A percentile compares a stretch with the other conserved stretches of the same genome.
Conservation (phyloP, 2,888 invertebrate genomes). For the Patella depressa region DNA sequence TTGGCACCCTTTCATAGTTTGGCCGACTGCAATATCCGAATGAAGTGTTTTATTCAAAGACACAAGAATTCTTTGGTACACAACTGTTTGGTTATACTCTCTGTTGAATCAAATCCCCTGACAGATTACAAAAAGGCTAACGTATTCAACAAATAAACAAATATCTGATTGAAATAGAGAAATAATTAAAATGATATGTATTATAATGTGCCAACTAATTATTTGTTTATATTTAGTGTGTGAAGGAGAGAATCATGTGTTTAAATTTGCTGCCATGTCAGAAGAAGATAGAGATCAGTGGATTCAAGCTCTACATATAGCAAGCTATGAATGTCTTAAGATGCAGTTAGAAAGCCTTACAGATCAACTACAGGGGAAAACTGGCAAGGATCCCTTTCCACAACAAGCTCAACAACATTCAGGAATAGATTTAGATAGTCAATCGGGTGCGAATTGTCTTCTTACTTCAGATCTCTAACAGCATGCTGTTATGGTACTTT, state of each 20-base stretch:
- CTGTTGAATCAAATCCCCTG: too few species aligned
- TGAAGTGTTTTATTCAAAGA: too few species aligned
- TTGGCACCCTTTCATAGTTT: too few species aligned
- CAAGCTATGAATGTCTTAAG: slow-evolving; percentile 87
- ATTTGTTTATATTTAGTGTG: slow-evolving; percentile 54
- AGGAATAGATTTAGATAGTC: slow-evolving; percentile 55
- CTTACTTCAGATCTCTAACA: neutral
- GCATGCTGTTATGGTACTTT: slow-evolving; percentile 8
- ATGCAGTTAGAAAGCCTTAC: slow-evolving; percentile 77
- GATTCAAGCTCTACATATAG: slow-evolving; percentile 86
- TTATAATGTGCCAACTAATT: neutral
- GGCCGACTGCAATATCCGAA: too few species aligned
- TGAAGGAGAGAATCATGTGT: slow-evolving; percentile 80
- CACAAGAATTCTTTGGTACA: too few species aligned
- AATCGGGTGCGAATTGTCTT: slow-evolving; percentile 40
- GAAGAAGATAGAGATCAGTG: slow-evolving; percentile 87
- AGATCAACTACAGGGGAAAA: slow-evolving; percentile 66
- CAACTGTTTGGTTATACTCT: too few species aligned
- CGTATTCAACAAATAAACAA: too few species aligned
- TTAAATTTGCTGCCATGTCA: slow-evolving; percentile 84
- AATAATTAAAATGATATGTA: too few species aligned
- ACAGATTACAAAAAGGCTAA: too few species aligned
- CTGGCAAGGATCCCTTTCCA: slow-evolving; percentile 65
- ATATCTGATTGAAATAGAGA: too few species aligned
- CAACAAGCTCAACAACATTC: slow-evolving; percentile 49